A percentile compares a stretch with the other conserved stretches of the same genome.
These are phyloP conservation scores for Choloepus didactylus DNA, from an alignment of 2,797 vertebrate species.

Conservation along the genomic window DNA sequence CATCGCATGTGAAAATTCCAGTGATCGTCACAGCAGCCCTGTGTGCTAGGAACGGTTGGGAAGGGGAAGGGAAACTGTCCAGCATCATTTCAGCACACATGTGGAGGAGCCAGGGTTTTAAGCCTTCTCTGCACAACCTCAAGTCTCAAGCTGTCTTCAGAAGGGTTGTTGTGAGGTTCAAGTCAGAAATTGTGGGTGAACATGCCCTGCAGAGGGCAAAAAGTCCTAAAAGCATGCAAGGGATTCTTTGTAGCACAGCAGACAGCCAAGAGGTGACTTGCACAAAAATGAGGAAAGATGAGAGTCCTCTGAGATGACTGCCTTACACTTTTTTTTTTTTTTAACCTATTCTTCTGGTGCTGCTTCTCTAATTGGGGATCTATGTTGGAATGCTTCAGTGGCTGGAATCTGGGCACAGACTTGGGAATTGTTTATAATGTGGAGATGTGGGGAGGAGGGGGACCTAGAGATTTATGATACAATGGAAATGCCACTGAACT, in stretches of 20 bases:
- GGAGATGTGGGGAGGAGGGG: not conserved
- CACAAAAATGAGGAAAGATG: constrained; percentile 32
- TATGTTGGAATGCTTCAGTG: not conserved
- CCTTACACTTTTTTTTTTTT: constrained; percentile 18
- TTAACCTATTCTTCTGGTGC: not conserved
- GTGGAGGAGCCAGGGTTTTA: not conserved
- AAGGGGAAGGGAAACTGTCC: not conserved
- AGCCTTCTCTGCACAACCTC: not conserved
- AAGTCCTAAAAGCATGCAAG: not conserved
- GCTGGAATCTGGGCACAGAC: not conserved
- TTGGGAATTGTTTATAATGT: not conserved
- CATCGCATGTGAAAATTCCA: not conserved
- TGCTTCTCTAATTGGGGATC: not conserved
- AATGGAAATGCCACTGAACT: not conserved
- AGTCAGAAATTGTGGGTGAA: constrained; percentile 20
- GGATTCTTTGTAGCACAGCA: not conserved
- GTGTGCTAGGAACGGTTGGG: not conserved
- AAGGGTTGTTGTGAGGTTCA: not conserved
- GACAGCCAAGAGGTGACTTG: not conserved
- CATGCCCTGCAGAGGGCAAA: not conserved
- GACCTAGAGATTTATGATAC: not conserved
- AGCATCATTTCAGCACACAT: not conserved
- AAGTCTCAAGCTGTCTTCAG: not conserved
- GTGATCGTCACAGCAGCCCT: not conserved
- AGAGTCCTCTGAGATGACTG: not conserved